These are phyloP conservation scores for Tethya wilhelma DNA, from an alignment of 37 sponge, comb jelly and placozoan species.

Conservation along the genomic window DNA sequence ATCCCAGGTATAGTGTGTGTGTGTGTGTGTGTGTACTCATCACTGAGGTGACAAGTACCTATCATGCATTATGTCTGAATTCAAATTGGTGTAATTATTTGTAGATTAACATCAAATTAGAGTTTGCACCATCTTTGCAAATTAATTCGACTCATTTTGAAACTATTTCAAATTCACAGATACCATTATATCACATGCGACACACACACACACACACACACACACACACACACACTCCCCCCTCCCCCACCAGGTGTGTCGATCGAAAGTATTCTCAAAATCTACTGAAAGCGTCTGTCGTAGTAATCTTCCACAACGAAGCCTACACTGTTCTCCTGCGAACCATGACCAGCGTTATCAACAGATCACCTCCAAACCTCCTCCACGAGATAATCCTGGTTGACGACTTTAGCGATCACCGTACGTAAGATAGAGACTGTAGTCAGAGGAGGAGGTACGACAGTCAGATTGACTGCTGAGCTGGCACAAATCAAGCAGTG, in stretches of 20 bases:
- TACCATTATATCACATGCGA: neutral
- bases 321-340: slow-evolving; percentile 88
- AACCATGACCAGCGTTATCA: slow-evolving; percentile 88
- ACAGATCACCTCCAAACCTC: slow-evolving; percentile 82
- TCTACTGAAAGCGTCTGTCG: slow-evolving; percentile 80
- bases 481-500: too few species aligned
- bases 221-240: neutral
- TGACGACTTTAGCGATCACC: slow-evolving; percentile 95
- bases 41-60: too few species aligned
- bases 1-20: too few species aligned
- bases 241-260: slow-evolving; percentile 28
- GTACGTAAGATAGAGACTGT: slow-evolving; percentile 49
- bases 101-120: too few species aligned
- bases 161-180: too few species aligned
- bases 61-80: too few species aligned
- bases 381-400: slow-evolving; percentile 94
- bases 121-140: too few species aligned
- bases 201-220: neutral
- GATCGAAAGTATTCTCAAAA: slow-evolving; percentile 19
- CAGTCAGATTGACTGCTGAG: too few species aligned
- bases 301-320: slow-evolving; percentile 96
- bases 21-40: too few species aligned
- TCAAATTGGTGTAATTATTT: too few species aligned
- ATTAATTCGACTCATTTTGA: too few species aligned
- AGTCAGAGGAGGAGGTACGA: too few species aligned